Base-by-base conservation (phyloP, 23 tunicate genomes). In the Ascidia mentula region DNA sequence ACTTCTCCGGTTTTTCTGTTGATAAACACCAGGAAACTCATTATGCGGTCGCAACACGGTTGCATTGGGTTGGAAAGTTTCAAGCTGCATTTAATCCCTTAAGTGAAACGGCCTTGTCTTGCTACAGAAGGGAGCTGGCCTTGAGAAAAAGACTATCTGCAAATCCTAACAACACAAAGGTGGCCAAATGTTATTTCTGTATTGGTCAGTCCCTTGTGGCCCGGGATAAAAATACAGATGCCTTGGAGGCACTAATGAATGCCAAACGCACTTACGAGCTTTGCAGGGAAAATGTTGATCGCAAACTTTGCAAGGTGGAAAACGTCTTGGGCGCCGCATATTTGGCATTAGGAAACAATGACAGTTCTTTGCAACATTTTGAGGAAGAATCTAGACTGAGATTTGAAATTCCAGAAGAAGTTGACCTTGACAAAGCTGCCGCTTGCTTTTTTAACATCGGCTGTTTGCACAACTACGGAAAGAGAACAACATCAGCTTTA, bases 371-470 rank as follows among this genome's bases (percentile, higher is more conserved):
- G 65, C 24, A 20, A 20, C 65, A 53, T 53, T 53, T 5, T 9
- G 65, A 53, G 65, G 65, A 53, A 53, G 65, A 53, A 53, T 53
- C 65, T 28, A 53, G 65, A 53, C 65, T 53, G 1, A 53, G 22
- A 53, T 53, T 53, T 53, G 65, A 53, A 9, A 20, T 28, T 1
- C 4, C 22, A 3, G 28, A 28, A 20, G 65, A 53, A 53, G 24
- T 53, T 20, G 24, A 9, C 65, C 65, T 53, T 3, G 13, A 53
- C 7, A 53, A 53, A 28, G 65, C 24, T 53, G 65, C 65, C 13
- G 65, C 4, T 9, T 53, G 65, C 65, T 53, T 53, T 53, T 6
- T 53, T 28, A 53, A 53, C 65, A 53, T 53, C 65, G 65, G 65
- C 24, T 53, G 22, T 26, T 28, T 53, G 65, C 65, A 53, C 13